Conservation (phyloP, 2,888 invertebrate species). For the Nudaria mundana region DNA sequence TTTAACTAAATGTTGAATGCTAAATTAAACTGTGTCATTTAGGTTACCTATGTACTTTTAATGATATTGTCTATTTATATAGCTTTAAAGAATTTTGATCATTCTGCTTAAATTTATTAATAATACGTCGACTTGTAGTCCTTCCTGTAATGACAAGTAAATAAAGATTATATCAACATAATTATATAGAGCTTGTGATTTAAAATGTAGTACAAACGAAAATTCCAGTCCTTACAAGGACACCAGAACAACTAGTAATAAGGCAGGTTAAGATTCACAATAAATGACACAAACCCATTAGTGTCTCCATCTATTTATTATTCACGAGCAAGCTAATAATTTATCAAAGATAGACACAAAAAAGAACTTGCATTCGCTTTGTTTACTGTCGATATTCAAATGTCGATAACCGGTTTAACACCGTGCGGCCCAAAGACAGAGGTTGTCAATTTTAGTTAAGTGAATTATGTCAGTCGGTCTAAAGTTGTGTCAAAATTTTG, state of each 20-base stretch:
- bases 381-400: constrained; percentile 48
- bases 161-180: constrained; percentile 13
- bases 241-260: constrained; percentile 22
- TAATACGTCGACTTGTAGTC: constrained; percentile 14
- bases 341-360: constrained; percentile 37
- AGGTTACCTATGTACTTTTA: constrained; percentile 27
- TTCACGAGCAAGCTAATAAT: constrained; percentile 40
- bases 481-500: constrained; percentile 53
- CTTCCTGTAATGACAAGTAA: constrained; percentile 16
- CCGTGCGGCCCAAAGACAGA: constrained; percentile 26
- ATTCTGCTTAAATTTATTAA: constrained; percentile 25
- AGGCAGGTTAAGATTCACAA: constrained; percentile 23
- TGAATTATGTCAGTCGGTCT: constrained; percentile 42
- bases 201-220: constrained; percentile 16
- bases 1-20: constrained; percentile 31
- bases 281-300: constrained; percentile 25
- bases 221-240: constrained; percentile 18
- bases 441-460: constrained; percentile 34
- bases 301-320: constrained; percentile 34
- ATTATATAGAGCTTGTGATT: constrained; percentile 15
- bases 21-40: constrained; percentile 32
- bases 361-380: constrained; percentile 40
- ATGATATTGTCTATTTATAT: constrained; percentile 33
- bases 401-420: constrained; percentile 43
- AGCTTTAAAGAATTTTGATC: constrained; percentile 22